Base-by-base conservation (phyloP, 2,888 invertebrate species). In the Heliconius charithonia region DNA sequence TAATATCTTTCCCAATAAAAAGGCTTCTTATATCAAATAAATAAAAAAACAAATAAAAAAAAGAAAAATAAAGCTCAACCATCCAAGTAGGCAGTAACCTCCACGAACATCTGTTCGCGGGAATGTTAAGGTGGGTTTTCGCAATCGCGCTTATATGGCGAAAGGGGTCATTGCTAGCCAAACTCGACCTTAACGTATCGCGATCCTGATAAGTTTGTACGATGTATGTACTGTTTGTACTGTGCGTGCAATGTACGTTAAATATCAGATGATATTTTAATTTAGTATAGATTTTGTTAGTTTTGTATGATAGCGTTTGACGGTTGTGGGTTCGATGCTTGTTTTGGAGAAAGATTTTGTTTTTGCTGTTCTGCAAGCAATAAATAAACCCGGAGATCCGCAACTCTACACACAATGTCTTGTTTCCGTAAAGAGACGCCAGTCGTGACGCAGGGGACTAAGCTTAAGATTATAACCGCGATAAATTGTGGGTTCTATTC, bases 151-250 rank as follows among this genome's bases (percentile, higher is more conserved):
- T 82, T 90, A 92, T 89, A 92, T 86, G 92, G 92, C 83, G 86
- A 92, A 90, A 87, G 90, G 86, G 92, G 92, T 92, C 92, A 92
- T 89, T 91, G 92, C 91, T 88, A 88, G 85, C 84, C 83, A 86
- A 84, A 84, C 86, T 83, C 89, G 91, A 87, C 92, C 92, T 92
- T 89, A 90, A 69, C 62, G 75, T 65, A 71, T 63, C 78, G 63
- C 77, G 77, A 66, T 77, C 77, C 77, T 77, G 77, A 77, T 73
- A 37, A 51, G 69, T 59, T 76, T 77, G 41, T 56, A 51, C 22
- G 22, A 45, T 45, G 45, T 51, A 22, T 59, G 59, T 71, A 41
- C 37, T 51, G 59, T 76, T 37, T 59, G 63, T 41, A 10, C 10
- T 51, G 27, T 71, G 25, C 25, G 6, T 45, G 16, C n/a, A 62